Conservation (phyloP, 1,140 invertebrate species). For the Neodiprion fabricii region DNA sequence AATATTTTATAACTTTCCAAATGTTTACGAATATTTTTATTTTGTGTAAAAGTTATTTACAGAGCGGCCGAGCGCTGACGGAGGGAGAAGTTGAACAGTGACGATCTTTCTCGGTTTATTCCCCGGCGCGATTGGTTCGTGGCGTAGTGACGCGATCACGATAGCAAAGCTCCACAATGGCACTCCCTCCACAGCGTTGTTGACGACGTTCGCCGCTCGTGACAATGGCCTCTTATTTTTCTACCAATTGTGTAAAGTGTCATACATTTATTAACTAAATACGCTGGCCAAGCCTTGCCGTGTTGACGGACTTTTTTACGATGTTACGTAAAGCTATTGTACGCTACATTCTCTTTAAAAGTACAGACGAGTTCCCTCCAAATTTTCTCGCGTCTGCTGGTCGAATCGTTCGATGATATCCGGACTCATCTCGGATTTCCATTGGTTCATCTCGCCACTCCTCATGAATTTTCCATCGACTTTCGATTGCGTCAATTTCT, state of each 20-base stretch:
- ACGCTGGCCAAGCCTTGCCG: not conserved
- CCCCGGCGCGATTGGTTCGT: too few species aligned
- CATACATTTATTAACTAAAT: not conserved
- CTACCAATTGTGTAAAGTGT: not conserved
- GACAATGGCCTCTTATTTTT: not conserved
- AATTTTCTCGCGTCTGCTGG: slow-evolving; percentile 26
- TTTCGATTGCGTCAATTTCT: slow-evolving; percentile 5
- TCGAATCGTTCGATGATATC: slow-evolving; percentile 53
- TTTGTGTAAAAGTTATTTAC: too few species aligned
- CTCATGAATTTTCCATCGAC: slow-evolving; percentile 64
- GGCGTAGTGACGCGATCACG: too few species aligned
- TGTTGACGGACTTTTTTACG: not conserved
- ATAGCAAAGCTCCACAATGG: too few species aligned
- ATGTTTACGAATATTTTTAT: too few species aligned
- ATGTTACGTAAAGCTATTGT: not conserved
- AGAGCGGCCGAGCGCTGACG: too few species aligned
- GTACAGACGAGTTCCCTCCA: slow-evolving; percentile 22
- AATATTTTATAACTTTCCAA: too few species aligned
- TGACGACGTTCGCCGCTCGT: too few species aligned
- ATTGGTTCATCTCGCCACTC: slow-evolving; percentile 68
- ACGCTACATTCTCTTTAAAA: not conserved
- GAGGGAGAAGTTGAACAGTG: too few species aligned
- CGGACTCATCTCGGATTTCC: slow-evolving; percentile 65
- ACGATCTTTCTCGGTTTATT: too few species aligned
- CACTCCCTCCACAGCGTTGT: too few species aligned